Evolutionary conservation across 2,888 invertebrate species (phyloP), one percentile per base, ranked within the genome.

Genomic region (Allygus modestus): DNA sequence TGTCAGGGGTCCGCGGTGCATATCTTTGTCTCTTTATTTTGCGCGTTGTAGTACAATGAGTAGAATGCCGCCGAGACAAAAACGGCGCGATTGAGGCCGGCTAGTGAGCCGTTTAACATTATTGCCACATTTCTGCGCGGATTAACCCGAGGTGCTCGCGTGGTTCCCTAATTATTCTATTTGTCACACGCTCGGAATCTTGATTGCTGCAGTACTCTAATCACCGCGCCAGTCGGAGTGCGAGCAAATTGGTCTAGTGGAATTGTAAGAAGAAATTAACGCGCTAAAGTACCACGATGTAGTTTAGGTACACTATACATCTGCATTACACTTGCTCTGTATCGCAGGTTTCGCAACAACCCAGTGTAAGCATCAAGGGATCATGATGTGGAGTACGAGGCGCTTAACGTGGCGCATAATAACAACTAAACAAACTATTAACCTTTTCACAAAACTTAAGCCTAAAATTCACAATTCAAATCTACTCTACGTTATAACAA

Each of bases 21-120:
- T 81, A 81, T 61, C 81, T 81, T 81, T 37, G 81, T 61, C 61
- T 81, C 37, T 81, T 61, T 81, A 81, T 81, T 81, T 81, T 58
- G 61, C 43, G 33, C 61, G 31, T 31, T 81, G 61, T 81, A 81
- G 54, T 37, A 81, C 81, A 81, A 54, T 46, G 81, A 58, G 81
- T 81, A 81, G 61, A 81, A 81, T 81, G 81, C 43, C 51, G 75
- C 46, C 81, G 65, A 28, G 65, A 58, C 33, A 81, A 81, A 81
- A 81, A 58, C 51, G 20, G 41, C 61, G 61, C n/a, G n/a, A 41
- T 65, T 65, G 82, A 23, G 69, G 33, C 65, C 73, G 23, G 77
- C 77, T 5, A n/a, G 23, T 41, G 51, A 26, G 26, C 77, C 46
- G 54, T 51, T 77, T 77, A 77, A 31, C 75, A 77, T 77, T 51